Base-by-base conservation (phyloP, 2,888 invertebrate species). In the Pyrrhosoma nymphula region DNA sequence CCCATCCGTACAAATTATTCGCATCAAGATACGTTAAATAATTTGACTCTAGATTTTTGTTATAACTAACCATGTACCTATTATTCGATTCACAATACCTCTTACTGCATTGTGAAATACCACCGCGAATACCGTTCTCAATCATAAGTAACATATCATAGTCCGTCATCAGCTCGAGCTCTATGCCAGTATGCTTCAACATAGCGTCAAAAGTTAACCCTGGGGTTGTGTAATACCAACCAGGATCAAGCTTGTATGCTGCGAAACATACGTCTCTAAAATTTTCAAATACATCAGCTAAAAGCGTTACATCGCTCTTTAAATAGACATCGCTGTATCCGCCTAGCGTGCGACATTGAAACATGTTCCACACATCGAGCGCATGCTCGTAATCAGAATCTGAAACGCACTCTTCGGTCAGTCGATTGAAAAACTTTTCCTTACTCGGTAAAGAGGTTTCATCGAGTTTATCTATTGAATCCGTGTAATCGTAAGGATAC, bases 281-380 rank as follows among this genome's bases (percentile, higher is more conserved):
- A 95, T 96, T 96, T 96, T 97, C 97, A 95, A 97, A 97, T 14
- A 97, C 96, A 95, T 97, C 47, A 47, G 60, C 60, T 60, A 60
- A 14, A 60, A 60, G 60, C 20, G 60, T 60, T 60, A 60, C 60
- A 97, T 8, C n/a, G 96, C 60, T 96, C 96, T 96, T 96, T 55
- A 97, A 89, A 95, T 97, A 97, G 4, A 97, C 35, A 69, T 96
- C 96, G 1, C 96, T 96, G 95, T 97, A 97, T 95, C 97, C 96
- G 0, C 96, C 96, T 35, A 97, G 95, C 56, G 95, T 96, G 75
- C 96, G 95, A 60, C 96, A 96, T 0, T 96, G 89, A 93, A 97
- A 97, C 47, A 82, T 95, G n/a, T n/a, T n/a, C n/a, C n/a, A n/a
- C n/a, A n/a, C n/a, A n/a, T n/a, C n/a, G n/a, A n/a, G n/a, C n/a